These are phyloP conservation scores for Cephalopholis sonnerati DNA, from an alignment of 2,113 vertebrate genomes.

Conservation along the genomic window DNA sequence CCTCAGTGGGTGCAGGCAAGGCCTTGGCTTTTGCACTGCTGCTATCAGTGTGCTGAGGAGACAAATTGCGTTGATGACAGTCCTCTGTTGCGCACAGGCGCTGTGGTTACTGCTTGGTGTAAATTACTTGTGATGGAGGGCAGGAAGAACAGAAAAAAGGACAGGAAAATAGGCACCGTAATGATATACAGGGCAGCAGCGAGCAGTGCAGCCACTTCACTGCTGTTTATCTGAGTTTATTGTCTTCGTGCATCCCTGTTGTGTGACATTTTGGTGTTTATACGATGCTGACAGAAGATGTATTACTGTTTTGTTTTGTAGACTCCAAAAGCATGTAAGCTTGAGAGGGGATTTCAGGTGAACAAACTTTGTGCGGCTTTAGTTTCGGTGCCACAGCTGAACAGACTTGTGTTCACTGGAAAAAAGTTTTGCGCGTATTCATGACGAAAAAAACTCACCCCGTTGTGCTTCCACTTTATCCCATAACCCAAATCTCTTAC, in stretches of 20 bases:
- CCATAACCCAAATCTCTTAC: not conserved
- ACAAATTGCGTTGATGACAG: slow-evolving; percentile 71
- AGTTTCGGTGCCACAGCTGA: not conserved
- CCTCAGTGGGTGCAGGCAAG: not conserved
- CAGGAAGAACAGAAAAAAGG: not conserved
- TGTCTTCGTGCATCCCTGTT: not conserved
- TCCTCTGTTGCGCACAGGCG: slow-evolving; percentile 26
- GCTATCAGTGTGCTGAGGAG: slow-evolving; percentile 42
- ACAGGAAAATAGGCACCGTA: not conserved
- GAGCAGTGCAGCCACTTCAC: not conserved
- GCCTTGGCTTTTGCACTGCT: slow-evolving; percentile 52
- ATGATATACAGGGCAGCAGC: not conserved
- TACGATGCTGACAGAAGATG: not conserved
- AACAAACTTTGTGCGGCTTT: not conserved
- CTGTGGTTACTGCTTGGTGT: slow-evolving; percentile 46
- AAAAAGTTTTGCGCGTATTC: slow-evolving; percentile 13
- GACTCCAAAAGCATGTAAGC: not conserved
- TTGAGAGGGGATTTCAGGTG: not conserved
- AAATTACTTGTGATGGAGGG: slow-evolving; percentile 53
- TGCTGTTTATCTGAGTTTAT: not conserved
- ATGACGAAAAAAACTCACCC: not conserved
- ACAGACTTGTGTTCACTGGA: not conserved
- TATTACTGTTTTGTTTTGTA: not conserved
- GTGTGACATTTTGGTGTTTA: too few relatives aligned
- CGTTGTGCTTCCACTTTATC: not conserved